These are phyloP conservation scores for Labeo rohita DNA, from an alignment of 2,113 vertebrate genomes.

Conservation along the genomic window DNA sequence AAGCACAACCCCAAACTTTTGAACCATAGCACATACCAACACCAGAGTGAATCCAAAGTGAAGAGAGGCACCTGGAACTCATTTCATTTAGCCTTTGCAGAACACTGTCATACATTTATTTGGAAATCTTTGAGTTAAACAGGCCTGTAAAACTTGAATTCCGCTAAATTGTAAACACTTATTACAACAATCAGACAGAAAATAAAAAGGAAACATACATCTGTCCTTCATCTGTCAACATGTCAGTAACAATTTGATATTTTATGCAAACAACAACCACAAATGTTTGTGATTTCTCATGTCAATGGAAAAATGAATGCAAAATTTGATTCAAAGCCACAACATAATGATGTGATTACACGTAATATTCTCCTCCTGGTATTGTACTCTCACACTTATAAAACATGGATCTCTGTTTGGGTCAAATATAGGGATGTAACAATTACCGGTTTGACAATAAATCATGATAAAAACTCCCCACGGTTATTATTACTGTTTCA, in stretches of 20 bases:
- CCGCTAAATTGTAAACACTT: neutral
- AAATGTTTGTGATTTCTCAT: neutral
- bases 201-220: neutral
- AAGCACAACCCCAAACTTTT: neutral
- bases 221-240: neutral
- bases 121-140: neutral
- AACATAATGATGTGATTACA: slow-evolving; percentile 5
- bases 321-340: neutral
- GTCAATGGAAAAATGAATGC: neutral
- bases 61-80: neutral
- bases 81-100: neutral
- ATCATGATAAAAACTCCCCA: no score
- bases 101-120: neutral
- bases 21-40: neutral
- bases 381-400: neutral
- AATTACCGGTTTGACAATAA: no score
- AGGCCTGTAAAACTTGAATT: neutral
- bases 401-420: neutral
- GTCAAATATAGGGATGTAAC: no score
- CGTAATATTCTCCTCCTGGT: neutral
- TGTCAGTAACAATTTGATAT: neutral
- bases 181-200: neutral
- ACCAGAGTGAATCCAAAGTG: neutral
- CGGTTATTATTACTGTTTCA: no score
- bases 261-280: neutral